Evolutionary conservation across 2,113 vertebrate species (phyloP).

Genomic region (Myotis lucifugus): DNA sequence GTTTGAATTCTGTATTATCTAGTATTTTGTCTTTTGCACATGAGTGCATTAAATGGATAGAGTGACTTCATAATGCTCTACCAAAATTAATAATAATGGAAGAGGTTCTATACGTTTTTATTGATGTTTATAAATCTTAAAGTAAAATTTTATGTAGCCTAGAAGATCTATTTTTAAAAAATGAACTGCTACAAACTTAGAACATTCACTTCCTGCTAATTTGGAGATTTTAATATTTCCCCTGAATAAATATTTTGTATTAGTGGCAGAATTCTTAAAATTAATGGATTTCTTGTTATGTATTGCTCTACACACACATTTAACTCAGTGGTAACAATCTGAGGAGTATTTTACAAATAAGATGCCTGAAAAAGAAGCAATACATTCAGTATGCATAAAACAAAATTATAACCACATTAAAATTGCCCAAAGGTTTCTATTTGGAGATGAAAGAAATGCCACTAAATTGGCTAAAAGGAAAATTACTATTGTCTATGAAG

Average conservation of each 20-base stretch:
- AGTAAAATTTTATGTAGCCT: background rate
- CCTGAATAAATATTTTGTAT: constrained; percentile 42
- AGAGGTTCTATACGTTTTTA: background rate
- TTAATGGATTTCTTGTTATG: constrained; percentile 41
- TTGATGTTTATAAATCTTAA: constrained; percentile 35
- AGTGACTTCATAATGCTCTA: constrained; percentile 64
- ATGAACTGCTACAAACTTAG: background rate
- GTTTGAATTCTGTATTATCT: constrained; percentile 49
- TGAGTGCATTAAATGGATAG: constrained; percentile 58
- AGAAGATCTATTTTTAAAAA: constrained; percentile 33
- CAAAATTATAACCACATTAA: constrained; percentile 70
- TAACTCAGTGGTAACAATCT: background rate
- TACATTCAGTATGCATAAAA: constrained; percentile 69
- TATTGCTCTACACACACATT: constrained; percentile 28
- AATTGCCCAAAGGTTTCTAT: constrained; percentile 71
- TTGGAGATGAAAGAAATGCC: constrained; percentile 80
- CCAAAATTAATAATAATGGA: constrained; percentile 59
- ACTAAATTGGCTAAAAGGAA: constrained; percentile 81
- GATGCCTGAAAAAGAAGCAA: constrained; percentile 58
- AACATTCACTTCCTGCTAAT: background rate
- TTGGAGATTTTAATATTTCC: constrained; percentile 50
- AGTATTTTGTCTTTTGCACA: constrained; percentile 53
- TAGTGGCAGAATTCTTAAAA: constrained; percentile 62
- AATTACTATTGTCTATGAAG: constrained; percentile 84
- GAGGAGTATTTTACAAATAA: constrained; percentile 55